Percentiles rank a stretch among this genome's conserved stretches.
Evolutionary conservation across 2,888 invertebrate genomes (phyloP).

Genomic region (Nephrotoma flavescens): DNA sequence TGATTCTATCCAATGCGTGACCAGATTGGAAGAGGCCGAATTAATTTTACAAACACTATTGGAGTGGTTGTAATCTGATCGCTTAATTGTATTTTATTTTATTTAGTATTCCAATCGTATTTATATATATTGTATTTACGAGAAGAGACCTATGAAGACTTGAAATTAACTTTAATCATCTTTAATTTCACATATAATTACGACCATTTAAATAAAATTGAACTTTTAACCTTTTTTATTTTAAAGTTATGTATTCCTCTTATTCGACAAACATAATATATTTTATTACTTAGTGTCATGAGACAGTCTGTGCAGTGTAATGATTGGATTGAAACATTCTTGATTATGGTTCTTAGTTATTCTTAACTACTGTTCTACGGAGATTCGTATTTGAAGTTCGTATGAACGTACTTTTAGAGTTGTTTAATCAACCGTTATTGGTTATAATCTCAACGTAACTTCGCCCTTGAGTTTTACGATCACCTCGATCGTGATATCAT

Average conservation of each 20-base stretch:
- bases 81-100: not conserved
- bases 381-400: too few species aligned
- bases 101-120: not conserved
- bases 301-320: not conserved
- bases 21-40: not conserved
- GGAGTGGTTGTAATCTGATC: not conserved
- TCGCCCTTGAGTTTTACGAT: too few species aligned
- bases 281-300: not conserved
- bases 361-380: not conserved
- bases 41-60: not conserved
- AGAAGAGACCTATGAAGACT: not conserved
- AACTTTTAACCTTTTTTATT: not conserved
- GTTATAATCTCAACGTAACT: too few species aligned
- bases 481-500: too few species aligned
- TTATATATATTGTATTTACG: not conserved
- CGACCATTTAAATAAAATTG: not conserved
- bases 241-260: not conserved
- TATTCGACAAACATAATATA: not conserved
- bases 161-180: not conserved
- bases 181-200: not conserved
- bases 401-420: too few species aligned
- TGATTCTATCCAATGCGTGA: not conserved
- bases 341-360: not conserved
- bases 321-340: not conserved
- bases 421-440: too few species aligned